phyloP scores from a whole-genome alignment of 2,888 invertebrate genomes.

The Abrostola tripartita region DNA sequence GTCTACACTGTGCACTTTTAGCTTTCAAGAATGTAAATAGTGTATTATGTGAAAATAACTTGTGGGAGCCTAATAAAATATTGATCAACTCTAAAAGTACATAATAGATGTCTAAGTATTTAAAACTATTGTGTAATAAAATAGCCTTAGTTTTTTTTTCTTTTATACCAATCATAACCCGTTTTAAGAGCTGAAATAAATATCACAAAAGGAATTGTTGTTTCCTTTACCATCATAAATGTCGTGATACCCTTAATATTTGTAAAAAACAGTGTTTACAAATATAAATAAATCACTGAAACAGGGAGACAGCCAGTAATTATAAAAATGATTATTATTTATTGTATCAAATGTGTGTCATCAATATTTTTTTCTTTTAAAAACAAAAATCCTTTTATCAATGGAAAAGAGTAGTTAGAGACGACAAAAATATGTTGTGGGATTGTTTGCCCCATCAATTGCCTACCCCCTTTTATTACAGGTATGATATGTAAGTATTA shows the following conservation, averaged over 20 bases:
- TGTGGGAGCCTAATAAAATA: slow-evolving; percentile 52
- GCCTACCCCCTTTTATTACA: too few relatives aligned
- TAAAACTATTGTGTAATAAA: slow-evolving; percentile 72
- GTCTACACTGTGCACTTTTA: slow-evolving; percentile 54
- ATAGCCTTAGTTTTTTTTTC: slow-evolving; percentile 75
- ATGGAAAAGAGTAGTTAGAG: too few relatives aligned
- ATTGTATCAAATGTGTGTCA: too few relatives aligned
- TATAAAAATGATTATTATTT: too few relatives aligned
- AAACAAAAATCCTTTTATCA: too few relatives aligned
- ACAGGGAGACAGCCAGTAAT: too few relatives aligned
- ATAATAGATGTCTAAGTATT: slow-evolving; percentile 73
- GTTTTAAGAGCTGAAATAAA: slow-evolving; percentile 80
- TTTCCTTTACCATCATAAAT: slow-evolving; percentile 37
- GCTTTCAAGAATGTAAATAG: slow-evolving; percentile 61
- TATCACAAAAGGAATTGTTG: slow-evolving; percentile 68
- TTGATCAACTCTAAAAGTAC: slow-evolving; percentile 70
- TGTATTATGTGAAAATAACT: slow-evolving; percentile 46
- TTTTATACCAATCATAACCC: slow-evolving; percentile 80
- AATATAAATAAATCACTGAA: too few relatives aligned
- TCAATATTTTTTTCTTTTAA: too few relatives aligned
- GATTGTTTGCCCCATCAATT: too few relatives aligned
- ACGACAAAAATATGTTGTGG: too few relatives aligned
- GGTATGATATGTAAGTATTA: too few relatives aligned
- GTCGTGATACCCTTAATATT: neutral
- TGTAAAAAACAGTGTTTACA: too few relatives aligned